A percentile compares a stretch with the other conserved stretches of the same genome.
phyloP scores from a whole-genome alignment of 2,113 vertebrate species.

The Lynx canadensis region DNA sequence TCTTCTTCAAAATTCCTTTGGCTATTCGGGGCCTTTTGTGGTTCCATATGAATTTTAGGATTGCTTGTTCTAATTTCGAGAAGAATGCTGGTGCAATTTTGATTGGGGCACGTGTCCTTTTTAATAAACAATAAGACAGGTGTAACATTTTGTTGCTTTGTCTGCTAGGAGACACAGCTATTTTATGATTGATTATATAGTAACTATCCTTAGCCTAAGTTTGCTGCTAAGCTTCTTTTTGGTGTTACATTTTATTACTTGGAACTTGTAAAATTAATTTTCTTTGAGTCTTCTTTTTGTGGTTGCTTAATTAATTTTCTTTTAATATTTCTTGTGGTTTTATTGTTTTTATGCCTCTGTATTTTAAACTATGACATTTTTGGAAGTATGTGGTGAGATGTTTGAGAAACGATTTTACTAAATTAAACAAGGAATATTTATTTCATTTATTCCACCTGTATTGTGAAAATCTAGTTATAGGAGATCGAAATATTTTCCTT shows the following conservation, averaged over 20 bases:
- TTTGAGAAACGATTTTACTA: constrained; percentile 21
- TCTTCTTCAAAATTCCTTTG: too few relatives aligned
- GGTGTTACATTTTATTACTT: background rate
- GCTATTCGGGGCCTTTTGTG: too few relatives aligned
- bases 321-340: background rate
- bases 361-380: background rate
- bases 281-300: background rate
- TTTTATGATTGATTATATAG: background rate
- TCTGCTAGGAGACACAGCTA: background rate
- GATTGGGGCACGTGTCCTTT: background rate
- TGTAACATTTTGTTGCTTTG: background rate
- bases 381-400: background rate
- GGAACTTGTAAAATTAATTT: background rate
- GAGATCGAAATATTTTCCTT: background rate
- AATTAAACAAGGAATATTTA: background rate
- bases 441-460: background rate
- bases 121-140: background rate
- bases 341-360: background rate
- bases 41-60: too few relatives aligned
- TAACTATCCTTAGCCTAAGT: background rate
- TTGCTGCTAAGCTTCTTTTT: background rate
- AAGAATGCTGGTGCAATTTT: too few relatives aligned
- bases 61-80: too few relatives aligned
- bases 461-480: background rate
- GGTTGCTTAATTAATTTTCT: constrained; percentile 3